Base-by-base conservation (phyloP, 1,140 invertebrate genomes). In the Carposina sasakii region DNA sequence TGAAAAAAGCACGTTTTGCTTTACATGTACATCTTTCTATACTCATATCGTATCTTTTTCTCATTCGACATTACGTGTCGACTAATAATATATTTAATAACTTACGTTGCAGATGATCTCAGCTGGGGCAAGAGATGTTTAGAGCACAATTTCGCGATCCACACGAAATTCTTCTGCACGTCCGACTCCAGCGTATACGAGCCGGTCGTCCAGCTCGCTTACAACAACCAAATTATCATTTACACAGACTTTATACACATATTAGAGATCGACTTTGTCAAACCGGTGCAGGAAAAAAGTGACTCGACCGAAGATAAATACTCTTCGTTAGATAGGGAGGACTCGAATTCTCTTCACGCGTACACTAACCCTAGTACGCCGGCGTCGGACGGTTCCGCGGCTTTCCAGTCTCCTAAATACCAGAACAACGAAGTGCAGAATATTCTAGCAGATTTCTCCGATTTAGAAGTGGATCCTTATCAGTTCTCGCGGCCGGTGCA, bases 201-300 rank as follows among this genome's bases (percentile, higher is more conserved):
- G 47, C 85, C 85, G 0, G 85, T 86, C 0, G 82, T 86, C 1
- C 85, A 86, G 33, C 56, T 86, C 48, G 83, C 83, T 0, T 85
- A 86, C 59, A 76, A 78, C 20, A 86, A 86, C 58, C 85, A 86
- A 63, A 86, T 86, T 37, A 81, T 86, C 39, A 86, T 86, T 22
- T 86, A 85, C 54, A 85, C 83, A 20, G 85, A 86, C 49, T 86
- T 83, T 54, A 86, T 86, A 49, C 85, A 86, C 52, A 85, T 86
- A 66, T 58, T 86, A 30, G 85, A 86, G 56, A 81, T 86, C 66
- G 85, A 85, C 48, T 83, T 85, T 21, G 81, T 84, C 0, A 76
- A 79, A 51, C 71, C 81, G 0, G 78, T 84, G 36, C 67, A 72
- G 52, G 70, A 85, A 19, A 66, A 62, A 45, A 67, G 37, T 17